phyloP scores from a whole-genome alignment of 1,140 invertebrate genomes.

The Trichogramma pretiosum region DNA sequence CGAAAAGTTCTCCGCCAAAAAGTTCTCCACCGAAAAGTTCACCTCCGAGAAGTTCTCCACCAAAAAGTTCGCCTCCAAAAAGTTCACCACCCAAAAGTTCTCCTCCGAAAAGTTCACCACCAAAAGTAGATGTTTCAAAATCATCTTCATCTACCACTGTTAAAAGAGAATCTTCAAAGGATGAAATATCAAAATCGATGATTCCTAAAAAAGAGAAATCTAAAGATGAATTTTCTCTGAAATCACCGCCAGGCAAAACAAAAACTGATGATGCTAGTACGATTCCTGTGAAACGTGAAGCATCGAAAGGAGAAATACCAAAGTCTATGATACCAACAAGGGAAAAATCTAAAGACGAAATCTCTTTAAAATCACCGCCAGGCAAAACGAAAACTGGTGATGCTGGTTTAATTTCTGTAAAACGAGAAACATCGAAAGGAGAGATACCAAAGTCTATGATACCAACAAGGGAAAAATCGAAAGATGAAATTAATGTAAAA shows the following conservation, averaged over 20 bases:
- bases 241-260: background rate
- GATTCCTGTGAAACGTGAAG: conserved; percentile 5
- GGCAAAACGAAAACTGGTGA: background rate
- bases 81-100: too few relatives aligned
- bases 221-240: conserved; percentile 14
- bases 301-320: background rate
- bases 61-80: too few relatives aligned
- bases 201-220: conserved; percentile 13
- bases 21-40: too few relatives aligned
- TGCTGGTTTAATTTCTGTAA: background rate
- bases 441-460: background rate
- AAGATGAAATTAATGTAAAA: background rate
- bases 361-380: background rate
- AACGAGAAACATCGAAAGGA: conserved; percentile 2
- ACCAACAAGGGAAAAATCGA: background rate
- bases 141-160: too few relatives aligned
- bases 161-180: background rate
- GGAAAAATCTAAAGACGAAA: conserved; percentile 6
- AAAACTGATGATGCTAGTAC: background rate
- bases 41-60: too few relatives aligned
- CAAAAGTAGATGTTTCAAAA: background rate
- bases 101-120: too few relatives aligned
- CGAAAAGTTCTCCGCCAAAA: background rate
- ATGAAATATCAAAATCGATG: conserved; percentile 16
- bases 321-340: conserved; percentile 5